phyloP scores from a whole-genome alignment of 1,140 invertebrate species.

The Physella acuta region DNA sequence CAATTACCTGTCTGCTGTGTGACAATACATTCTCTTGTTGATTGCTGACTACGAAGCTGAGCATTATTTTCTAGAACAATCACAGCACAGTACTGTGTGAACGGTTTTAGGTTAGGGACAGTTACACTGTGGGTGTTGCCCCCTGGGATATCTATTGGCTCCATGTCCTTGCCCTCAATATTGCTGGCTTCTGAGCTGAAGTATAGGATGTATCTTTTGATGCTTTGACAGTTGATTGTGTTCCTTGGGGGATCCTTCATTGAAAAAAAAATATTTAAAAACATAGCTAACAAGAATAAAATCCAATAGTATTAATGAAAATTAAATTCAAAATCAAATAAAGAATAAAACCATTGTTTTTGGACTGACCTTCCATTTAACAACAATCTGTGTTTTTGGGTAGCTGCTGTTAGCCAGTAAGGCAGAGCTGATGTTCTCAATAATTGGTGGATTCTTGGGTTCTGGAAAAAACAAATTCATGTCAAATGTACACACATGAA shows the following conservation, averaged over 20 bases:
- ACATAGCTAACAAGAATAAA: too few species aligned
- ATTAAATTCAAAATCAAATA: too few species aligned
- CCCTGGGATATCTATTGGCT: constrained; percentile 24
- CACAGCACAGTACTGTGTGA: constrained; percentile 40
- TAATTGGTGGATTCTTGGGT: constrained; percentile 31
- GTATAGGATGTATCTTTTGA: constrained; percentile 31
- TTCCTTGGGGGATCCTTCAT: constrained; percentile 33
- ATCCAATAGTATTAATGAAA: too few species aligned
- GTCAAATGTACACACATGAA: constrained; percentile 6
- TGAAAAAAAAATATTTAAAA: too few species aligned
- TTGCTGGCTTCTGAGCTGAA: not conserved
- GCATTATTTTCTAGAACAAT: constrained; percentile 38
- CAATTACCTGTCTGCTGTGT: constrained; percentile 45
- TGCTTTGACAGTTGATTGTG: constrained; percentile 41
- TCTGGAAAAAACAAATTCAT: constrained; percentile 28
- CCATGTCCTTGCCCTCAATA: not conserved
- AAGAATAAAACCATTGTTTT: too few species aligned
- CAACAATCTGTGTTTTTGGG: constrained; percentile 37
- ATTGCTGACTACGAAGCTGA: constrained; percentile 34
- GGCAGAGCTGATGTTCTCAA: constrained; percentile 31
- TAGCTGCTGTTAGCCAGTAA: constrained; percentile 37
- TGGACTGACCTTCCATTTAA: constrained; percentile 42
- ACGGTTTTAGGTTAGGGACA: constrained; percentile 37
- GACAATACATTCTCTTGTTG: constrained; percentile 34
- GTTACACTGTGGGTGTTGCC: constrained; percentile 22